phyloP scores from a whole-genome alignment of 2,113 vertebrate species.

The Tachysurus fulvidraco region DNA sequence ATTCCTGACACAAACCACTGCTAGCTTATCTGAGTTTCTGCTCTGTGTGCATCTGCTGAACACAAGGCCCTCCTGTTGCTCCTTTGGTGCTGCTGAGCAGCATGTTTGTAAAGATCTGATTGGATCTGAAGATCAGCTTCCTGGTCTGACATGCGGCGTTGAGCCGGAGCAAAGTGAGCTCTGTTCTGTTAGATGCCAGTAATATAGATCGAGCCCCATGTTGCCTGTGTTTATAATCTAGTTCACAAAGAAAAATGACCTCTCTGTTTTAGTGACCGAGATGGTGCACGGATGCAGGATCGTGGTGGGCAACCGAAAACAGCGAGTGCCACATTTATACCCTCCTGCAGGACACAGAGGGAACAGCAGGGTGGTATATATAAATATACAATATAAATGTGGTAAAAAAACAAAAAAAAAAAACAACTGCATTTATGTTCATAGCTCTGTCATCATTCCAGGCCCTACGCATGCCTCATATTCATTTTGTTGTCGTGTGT shows the following conservation, averaged over 20 bases:
- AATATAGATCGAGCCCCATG: background rate
- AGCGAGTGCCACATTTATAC: background rate
- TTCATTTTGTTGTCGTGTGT: background rate
- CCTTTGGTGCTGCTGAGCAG: conserved; percentile 18
- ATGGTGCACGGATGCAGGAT: background rate
- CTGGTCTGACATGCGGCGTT: background rate
- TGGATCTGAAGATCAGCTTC: conserved; percentile 17
- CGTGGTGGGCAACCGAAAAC: conserved; percentile 1
- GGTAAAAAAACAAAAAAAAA: no score
- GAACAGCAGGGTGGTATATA: background rate
- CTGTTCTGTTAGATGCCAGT: background rate
- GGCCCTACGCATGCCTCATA: background rate
- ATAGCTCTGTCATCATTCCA: background rate
- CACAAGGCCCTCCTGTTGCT: conserved; percentile 22
- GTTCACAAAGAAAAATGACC: background rate
- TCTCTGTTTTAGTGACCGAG: background rate
- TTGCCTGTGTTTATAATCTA: background rate
- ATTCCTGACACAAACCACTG: conserved; percentile 49
- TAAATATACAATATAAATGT: no score
- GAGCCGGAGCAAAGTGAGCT: background rate
- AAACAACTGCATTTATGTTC: background rate
- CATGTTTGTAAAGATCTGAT: conserved; percentile 35
- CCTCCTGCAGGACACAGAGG: background rate
- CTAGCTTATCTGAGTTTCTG: conserved; percentile 40
- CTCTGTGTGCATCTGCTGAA: conserved; percentile 32